These are phyloP conservation scores for Cryptocheilus praepositus DNA, from an alignment of 2,888 invertebrate species.

Conservation along the genomic window DNA sequence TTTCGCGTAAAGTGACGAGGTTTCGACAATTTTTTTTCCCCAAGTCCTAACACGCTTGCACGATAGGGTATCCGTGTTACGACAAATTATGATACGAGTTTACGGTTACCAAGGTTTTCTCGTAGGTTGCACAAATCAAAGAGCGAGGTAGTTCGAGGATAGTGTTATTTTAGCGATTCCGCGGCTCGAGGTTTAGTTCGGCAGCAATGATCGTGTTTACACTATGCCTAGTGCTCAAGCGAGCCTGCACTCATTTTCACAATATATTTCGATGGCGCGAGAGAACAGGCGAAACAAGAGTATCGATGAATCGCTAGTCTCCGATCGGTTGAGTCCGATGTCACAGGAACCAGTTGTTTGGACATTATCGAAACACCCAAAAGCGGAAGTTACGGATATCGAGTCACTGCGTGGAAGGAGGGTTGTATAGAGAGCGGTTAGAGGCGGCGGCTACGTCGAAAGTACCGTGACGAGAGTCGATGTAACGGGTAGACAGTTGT, in stretches of 20 bases:
- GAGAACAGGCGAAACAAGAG: conserved; percentile 30
- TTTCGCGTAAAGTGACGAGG: not conserved
- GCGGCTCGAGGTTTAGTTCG: no score
- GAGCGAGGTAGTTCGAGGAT: not conserved
- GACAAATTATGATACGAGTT: no score
- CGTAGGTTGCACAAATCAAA: no score
- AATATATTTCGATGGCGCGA: no score
- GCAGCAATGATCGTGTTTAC: no score
- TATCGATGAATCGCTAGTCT: conserved; percentile 39
- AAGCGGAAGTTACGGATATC: conserved; percentile 50
- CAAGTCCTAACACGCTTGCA: conserved; percentile 2
- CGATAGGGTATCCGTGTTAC: not conserved
- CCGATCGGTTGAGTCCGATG: conserved; percentile 41
- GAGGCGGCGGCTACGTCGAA: not conserved
- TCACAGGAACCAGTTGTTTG: conserved; percentile 44
- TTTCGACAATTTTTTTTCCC: not conserved
- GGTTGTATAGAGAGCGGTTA: conserved; percentile 3
- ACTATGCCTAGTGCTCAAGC: no score
- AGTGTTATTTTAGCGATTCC: no score
- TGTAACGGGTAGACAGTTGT: conserved; percentile 53
- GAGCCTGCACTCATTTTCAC: no score
- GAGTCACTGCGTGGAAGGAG: conserved; percentile 27
- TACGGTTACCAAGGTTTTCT: no score
- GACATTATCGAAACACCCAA: conserved; percentile 33
- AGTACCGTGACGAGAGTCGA: conserved; percentile 11